Percentiles rank a stretch among this genome's conserved stretches.
Conservation (phyloP, 2,888 invertebrate genomes). For the Ormyrus pomaceus region DNA sequence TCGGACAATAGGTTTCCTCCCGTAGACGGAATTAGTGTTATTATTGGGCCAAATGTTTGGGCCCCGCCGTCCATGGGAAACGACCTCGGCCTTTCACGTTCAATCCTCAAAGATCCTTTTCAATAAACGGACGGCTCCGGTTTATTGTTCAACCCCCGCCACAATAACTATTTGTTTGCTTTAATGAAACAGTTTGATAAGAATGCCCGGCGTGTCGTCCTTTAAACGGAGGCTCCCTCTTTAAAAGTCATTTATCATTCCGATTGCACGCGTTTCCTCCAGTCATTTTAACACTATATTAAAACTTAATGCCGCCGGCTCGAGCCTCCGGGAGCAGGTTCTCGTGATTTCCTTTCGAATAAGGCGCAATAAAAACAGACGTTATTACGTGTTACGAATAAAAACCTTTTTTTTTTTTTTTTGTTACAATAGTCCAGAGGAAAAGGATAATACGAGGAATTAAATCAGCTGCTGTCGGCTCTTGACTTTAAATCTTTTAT, state of each 20-base stretch:
- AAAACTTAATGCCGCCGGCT: slow-evolving; percentile 15
- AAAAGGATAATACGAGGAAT: neutral
- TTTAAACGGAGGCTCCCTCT: slow-evolving; percentile 18
- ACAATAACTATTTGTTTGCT: slow-evolving; percentile 52
- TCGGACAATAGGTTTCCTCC: slow-evolving; percentile 72
- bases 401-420: neutral
- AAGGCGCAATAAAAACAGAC: neutral
- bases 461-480: neutral
- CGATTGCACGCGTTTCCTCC: slow-evolving; percentile 19
- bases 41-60: slow-evolving; percentile 75
- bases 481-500: no score
- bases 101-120: slow-evolving; percentile 40
- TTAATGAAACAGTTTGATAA: slow-evolving; percentile 44
- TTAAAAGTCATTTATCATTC: slow-evolving; percentile 26
- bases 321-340: neutral
- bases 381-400: slow-evolving; percentile 2
- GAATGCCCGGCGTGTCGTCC: slow-evolving; percentile 1
- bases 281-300: slow-evolving; percentile 29
- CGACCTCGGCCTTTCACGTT: slow-evolving; percentile 13
- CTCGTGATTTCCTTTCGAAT: slow-evolving; percentile 19
- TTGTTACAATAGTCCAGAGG: neutral
- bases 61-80: slow-evolving; percentile 69
- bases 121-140: slow-evolving; percentile 22
- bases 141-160: slow-evolving; percentile 14
- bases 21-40: slow-evolving; percentile 74